Conservation (phyloP, 1,140 invertebrate species). For the Cyclargus thomasi region DNA sequence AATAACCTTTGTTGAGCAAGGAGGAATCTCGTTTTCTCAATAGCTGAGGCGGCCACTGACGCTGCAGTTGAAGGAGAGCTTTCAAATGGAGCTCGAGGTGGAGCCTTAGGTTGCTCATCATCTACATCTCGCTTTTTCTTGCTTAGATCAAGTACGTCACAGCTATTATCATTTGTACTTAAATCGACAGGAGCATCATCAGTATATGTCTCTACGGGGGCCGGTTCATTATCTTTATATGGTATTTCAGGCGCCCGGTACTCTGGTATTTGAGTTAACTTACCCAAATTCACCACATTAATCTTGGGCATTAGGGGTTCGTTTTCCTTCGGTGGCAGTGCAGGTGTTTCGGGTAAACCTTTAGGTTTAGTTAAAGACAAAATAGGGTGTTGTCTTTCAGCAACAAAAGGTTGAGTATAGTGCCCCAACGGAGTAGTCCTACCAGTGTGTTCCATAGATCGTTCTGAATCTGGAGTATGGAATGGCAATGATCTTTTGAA, state of each 20-base stretch:
- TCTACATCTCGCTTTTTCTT: conserved; percentile 80
- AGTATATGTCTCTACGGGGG: conserved; percentile 51
- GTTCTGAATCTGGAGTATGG: conserved; percentile 58
- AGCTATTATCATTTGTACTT: conserved; percentile 76
- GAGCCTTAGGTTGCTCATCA: conserved; percentile 57
- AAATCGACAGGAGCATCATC: conserved; percentile 84
- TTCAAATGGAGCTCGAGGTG: conserved; percentile 61
- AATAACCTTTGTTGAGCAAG: conserved; percentile 78
- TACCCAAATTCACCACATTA: conserved; percentile 79
- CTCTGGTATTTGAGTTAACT: conserved; percentile 75
- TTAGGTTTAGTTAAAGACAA: conserved; percentile 42
- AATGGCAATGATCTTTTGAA: conserved; percentile 67
- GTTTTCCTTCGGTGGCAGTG: conserved; percentile 44
- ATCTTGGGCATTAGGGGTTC: conserved; percentile 72
- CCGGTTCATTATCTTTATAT: conserved; percentile 50
- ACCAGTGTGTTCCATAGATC: conserved; percentile 53
- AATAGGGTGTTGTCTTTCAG: conserved; percentile 55
- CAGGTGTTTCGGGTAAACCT: conserved; percentile 40
- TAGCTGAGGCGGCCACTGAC: conserved; percentile 43
- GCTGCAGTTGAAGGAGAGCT: conserved; percentile 42
- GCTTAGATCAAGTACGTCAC: conserved; percentile 90
- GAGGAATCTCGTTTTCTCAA: conserved; percentile 74
- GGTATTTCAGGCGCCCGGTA: conserved; percentile 61
- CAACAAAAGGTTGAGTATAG: conserved; percentile 59
- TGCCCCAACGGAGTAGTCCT: conserved; percentile 71